phyloP scores from a whole-genome alignment of 2,113 vertebrate species.

The Crotalus viridis region DNA sequence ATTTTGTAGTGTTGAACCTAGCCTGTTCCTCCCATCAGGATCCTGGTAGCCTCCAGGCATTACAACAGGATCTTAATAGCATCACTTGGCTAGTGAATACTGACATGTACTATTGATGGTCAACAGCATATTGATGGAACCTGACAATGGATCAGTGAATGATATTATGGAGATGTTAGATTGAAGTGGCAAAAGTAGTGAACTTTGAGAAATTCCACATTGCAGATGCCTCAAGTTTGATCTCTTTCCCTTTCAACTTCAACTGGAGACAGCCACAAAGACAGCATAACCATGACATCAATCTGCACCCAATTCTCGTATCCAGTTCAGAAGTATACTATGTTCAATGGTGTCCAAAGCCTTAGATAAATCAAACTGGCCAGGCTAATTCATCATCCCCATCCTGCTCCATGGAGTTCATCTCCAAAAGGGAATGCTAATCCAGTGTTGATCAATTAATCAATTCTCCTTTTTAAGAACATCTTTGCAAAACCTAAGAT shows the following conservation, averaged over 20 bases:
- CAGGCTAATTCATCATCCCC: background rate
- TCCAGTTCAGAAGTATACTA: background rate
- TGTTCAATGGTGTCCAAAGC: background rate
- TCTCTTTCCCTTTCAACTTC: background rate
- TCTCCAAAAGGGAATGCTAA: background rate
- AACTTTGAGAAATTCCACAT: background rate
- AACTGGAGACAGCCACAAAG: background rate
- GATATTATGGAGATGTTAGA: background rate
- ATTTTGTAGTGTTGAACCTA: background rate
- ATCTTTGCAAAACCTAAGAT: constrained; percentile 9
- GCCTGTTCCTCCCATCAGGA: background rate
- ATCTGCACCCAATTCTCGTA: background rate
- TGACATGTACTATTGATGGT: background rate
- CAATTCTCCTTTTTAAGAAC: background rate
- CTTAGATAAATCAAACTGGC: background rate
- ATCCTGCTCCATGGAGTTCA: background rate
- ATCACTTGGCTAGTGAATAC: background rate
- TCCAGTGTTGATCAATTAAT: background rate
- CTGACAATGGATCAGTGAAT: background rate
- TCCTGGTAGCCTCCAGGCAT: background rate
- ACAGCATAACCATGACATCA: background rate
- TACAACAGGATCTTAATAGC: background rate
- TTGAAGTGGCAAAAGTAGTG: background rate
- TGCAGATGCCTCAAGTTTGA: background rate
- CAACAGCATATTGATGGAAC: background rate